These are phyloP conservation scores for Glyphotaelius pellucidus DNA, from an alignment of 2,888 invertebrate genomes.

Conservation along the genomic window DNA sequence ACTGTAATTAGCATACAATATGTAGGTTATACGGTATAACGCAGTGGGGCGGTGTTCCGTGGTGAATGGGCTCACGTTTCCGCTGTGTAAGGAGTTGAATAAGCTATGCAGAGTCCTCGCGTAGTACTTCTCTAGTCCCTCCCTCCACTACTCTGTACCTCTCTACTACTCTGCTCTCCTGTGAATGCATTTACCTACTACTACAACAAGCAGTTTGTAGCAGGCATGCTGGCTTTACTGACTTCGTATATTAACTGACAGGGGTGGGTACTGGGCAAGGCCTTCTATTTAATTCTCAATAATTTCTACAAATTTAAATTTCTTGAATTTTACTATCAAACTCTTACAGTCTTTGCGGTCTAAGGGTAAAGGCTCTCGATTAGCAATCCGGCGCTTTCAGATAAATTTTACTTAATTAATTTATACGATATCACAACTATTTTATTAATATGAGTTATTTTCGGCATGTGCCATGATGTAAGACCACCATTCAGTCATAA, in stretches of 20 bases:
- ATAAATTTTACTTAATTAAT: too few species aligned
- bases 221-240: slow-evolving; percentile 7
- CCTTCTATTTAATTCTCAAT: not conserved
- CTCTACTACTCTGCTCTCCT: not conserved
- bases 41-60: not conserved
- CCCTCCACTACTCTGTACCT: not conserved
- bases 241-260: not conserved
- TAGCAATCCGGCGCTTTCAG: too few species aligned
- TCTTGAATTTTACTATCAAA: too few species aligned
- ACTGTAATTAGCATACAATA: not conserved
- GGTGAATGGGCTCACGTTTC: not conserved
- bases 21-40: not conserved
- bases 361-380: too few species aligned
- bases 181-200: slow-evolving; percentile 5
- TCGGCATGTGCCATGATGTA: too few species aligned
- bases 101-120: not conserved
- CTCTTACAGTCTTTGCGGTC: too few species aligned
- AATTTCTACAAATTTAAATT: too few species aligned
- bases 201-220: not conserved
- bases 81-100: not conserved
- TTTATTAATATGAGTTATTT: too few species aligned
- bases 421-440: too few species aligned
- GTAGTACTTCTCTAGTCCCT: not conserved
- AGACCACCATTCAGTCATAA: too few species aligned
- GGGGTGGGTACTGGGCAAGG: not conserved